Conservation (phyloP, 2,797 vertebrate species). For the Thaleichthys pacificus region DNA sequence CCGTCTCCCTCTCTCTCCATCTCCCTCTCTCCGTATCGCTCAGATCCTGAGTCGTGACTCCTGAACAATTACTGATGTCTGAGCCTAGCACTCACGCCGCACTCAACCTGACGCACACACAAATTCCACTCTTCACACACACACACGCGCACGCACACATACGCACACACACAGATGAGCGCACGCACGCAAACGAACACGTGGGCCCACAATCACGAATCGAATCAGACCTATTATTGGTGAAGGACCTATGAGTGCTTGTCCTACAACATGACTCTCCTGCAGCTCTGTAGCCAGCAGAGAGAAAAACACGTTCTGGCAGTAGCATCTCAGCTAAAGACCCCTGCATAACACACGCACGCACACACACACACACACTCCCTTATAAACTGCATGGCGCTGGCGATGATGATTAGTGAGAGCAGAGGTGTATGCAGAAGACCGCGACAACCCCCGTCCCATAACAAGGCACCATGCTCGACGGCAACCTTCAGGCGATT, state of each 20-base stretch:
- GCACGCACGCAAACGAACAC: not conserved
- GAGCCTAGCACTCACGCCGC: not conserved
- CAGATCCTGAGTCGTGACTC: slow-evolving; percentile 8
- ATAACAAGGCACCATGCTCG: no score
- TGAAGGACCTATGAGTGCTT: not conserved
- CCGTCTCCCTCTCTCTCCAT: not conserved
- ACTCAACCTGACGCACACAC: not conserved
- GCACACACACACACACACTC: no score
- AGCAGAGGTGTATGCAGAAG: no score
- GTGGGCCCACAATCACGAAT: not conserved
- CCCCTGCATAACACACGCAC: no score
- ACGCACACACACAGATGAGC: not conserved
- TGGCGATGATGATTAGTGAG: no score
- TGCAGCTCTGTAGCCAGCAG: no score
- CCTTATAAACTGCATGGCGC: no score
- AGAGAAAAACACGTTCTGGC: no score
- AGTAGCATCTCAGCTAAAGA: no score
- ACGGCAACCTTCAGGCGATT: no score
- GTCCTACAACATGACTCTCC: no score
- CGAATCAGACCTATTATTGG: not conserved
- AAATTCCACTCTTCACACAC: not conserved
- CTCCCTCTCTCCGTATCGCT: not conserved
- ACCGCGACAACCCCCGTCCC: no score
- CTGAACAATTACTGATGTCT: slow-evolving; percentile 8
- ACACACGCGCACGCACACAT: not conserved